Conservation (phyloP, 2,113 vertebrate genomes). For the Trematomus loennbergii region DNA sequence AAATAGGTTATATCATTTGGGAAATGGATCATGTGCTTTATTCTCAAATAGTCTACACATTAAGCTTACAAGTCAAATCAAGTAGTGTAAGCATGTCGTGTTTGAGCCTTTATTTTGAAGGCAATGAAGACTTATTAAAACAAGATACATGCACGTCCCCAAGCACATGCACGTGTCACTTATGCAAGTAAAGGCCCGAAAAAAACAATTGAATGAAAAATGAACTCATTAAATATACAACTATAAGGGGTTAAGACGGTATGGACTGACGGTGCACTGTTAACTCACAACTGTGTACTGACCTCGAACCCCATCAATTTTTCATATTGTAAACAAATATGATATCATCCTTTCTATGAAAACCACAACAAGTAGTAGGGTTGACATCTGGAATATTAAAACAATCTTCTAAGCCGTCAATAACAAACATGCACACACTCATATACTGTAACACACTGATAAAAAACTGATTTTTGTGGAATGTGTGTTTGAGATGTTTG, state of each 20-base stretch:
- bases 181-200: neutral
- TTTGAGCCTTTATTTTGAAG: slow-evolving; percentile 37
- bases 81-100: neutral
- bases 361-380: neutral
- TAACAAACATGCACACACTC: neutral
- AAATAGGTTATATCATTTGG: neutral
- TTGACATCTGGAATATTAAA: neutral
- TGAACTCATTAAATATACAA: neutral
- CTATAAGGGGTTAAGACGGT: no score
- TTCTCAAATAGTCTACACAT: neutral
- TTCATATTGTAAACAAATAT: no score
- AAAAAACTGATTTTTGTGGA: neutral
- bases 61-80: neutral
- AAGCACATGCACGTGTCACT: neutral
- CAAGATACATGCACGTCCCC: neutral
- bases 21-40: neutral
- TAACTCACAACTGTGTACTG: neutral
- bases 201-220: neutral
- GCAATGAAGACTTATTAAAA: neutral
- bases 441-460: neutral
- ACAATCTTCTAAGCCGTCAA: neutral
- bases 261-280: neutral
- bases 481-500: slow-evolving; percentile 34
- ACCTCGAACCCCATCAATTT: no score
- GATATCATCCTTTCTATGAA: neutral